Evolutionary conservation across 2,888 invertebrate species (phyloP).

Genomic region (Pandemis cinnamomeana): DNA sequence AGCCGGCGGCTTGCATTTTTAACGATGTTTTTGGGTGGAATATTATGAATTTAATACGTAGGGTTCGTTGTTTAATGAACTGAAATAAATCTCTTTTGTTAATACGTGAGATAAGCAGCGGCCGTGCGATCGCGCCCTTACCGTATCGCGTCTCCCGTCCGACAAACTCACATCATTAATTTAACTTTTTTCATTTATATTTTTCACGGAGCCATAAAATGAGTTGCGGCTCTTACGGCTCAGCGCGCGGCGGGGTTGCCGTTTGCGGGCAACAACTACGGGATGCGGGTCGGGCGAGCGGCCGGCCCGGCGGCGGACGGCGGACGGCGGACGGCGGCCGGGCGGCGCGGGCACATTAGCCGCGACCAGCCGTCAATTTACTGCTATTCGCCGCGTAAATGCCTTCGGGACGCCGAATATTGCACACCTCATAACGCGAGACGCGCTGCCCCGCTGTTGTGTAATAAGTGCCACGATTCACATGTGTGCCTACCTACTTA

Average conservation of each 20-base stretch:
- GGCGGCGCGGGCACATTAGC: not conserved
- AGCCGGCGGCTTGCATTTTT: constrained; percentile 30
- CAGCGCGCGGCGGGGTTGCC: not conserved
- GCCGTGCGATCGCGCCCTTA: not conserved
- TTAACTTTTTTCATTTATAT: constrained; percentile 6
- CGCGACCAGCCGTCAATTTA: not conserved
- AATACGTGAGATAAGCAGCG: constrained; percentile 7
- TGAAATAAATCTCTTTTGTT: constrained; percentile 1
- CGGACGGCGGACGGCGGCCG: not conserved
- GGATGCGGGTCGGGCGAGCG: not conserved
- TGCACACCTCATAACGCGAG: not conserved
- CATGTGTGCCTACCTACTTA: not conserved
- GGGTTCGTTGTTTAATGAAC: constrained; percentile 1
- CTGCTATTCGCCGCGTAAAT: not conserved
- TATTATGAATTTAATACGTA: constrained; percentile 3
- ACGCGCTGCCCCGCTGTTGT: not conserved
- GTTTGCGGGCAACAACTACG: constrained; percentile 12
- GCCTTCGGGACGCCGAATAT: not conserved
- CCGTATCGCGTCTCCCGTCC: not conserved
- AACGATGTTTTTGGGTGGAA: constrained; percentile 23
- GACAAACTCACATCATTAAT: constrained; percentile 10
- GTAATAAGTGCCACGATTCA: not conserved
- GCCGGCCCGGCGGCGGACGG: not conserved
- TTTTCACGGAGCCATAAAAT: not conserved
- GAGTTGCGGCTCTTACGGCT: not conserved